phyloP scores from a whole-genome alignment of 2,888 invertebrate species.

The Lasioglossum morio region DNA sequence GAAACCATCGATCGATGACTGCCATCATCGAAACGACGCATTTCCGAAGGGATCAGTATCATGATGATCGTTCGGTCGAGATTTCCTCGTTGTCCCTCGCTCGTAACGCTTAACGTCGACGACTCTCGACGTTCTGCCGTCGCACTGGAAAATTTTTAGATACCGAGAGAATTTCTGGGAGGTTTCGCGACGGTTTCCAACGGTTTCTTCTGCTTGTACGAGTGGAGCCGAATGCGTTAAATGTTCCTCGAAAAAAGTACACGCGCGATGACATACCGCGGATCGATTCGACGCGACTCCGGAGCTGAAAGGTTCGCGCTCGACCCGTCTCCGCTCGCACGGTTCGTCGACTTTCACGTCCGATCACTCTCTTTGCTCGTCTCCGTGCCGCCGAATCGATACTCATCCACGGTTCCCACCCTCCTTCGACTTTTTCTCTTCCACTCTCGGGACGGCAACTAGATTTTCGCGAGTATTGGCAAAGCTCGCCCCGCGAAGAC shows the following conservation, averaged over 20 bases:
- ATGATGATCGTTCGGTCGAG: conserved; percentile 1
- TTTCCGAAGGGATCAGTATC: background rate
- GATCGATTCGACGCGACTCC: conserved; percentile 30
- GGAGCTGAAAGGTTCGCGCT: conserved; percentile 22
- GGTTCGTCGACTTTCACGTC: conserved; percentile 66
- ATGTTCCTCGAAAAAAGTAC: conserved; percentile 13
- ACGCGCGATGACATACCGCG: conserved; percentile 22
- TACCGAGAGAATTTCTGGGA: conserved; percentile 8
- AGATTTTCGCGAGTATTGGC: conserved; percentile 4
- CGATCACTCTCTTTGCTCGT: conserved; percentile 65
- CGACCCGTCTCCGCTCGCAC: conserved; percentile 34
- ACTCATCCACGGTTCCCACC: conserved; percentile 52
- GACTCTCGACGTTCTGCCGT: background rate
- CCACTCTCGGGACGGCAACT: conserved; percentile 22
- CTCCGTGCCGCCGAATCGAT: conserved; percentile 59
- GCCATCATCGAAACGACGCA: conserved; percentile 5
- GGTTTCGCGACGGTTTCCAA: background rate
- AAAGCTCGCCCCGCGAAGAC: conserved; percentile 7
- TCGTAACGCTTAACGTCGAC: conserved; percentile 48
- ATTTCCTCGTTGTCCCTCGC: background rate
- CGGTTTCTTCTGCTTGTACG: background rate
- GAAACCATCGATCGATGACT: too few relatives aligned
- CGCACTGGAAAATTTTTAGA: conserved; percentile 16
- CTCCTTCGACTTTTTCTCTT: conserved; percentile 29
- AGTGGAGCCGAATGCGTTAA: background rate